Percentiles rank a stretch among this genome's conserved stretches.
These are phyloP conservation scores for Leptarthrus brevirostris DNA, from an alignment of 2,888 invertebrate genomes.

Conservation along the genomic window DNA sequence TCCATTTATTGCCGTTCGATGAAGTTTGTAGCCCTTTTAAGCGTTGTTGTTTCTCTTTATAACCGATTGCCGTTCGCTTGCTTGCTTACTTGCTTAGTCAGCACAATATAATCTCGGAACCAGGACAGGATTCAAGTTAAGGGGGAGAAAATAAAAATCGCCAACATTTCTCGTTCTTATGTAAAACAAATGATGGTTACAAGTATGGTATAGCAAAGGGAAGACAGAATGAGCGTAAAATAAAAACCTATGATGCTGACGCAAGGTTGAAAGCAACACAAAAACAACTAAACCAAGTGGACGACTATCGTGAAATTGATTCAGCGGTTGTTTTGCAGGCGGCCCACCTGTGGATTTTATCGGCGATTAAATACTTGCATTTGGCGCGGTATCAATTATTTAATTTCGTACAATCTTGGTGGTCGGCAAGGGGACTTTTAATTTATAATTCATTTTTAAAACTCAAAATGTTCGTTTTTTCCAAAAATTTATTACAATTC, in stretches of 20 bases:
- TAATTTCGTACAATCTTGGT: conserved; percentile 19
- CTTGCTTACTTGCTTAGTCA: conserved; percentile 19
- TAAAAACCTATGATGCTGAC: conserved; percentile 6
- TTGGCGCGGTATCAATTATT: conserved; percentile 48
- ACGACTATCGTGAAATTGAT: conserved; percentile 32
- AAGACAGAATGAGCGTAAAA: neutral
- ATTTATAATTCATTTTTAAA: neutral
- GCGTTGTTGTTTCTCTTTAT: conserved; percentile 17
- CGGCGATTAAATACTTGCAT: conserved; percentile 46
- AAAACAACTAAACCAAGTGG: neutral
- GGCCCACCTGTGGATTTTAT: conserved; percentile 45
- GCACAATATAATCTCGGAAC: neutral
- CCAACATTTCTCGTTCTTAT: conserved; percentile 33
- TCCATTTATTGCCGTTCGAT: conserved; percentile 39
- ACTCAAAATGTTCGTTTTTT: neutral
- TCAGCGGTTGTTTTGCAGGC: conserved; percentile 8
- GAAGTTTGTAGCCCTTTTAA: conserved; percentile 1
- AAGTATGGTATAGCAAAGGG: neutral
- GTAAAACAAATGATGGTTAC: conserved; percentile 42
- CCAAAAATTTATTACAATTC: neutral
- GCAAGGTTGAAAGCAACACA: neutral
- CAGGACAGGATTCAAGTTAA: no score
- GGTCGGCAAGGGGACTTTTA: conserved; percentile 3
- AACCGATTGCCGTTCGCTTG: conserved; percentile 31
- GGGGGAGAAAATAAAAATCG: conserved; percentile 24